phyloP scores from a whole-genome alignment of 92 coral and sea anemone species.

The Muricea muricata region DNA sequence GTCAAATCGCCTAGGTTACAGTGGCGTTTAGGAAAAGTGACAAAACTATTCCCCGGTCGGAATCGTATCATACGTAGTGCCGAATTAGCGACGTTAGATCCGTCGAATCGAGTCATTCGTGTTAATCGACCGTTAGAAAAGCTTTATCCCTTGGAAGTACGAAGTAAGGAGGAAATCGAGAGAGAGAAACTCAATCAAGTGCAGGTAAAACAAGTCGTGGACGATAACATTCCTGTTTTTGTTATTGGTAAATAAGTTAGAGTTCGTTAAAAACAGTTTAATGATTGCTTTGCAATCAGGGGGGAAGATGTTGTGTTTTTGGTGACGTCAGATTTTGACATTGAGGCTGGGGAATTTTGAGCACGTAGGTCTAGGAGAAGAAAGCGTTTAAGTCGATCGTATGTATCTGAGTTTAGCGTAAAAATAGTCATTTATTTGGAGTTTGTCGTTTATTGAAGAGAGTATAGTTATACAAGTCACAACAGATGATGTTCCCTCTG shows the following conservation, averaged over 20 bases:
- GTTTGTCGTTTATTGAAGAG: too few relatives aligned
- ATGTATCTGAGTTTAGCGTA: too few relatives aligned
- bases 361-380: too few relatives aligned
- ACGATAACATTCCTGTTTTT: neutral
- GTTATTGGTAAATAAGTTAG: neutral
- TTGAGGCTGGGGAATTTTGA: too few relatives aligned
- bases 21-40: conserved; percentile 12
- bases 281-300: conserved; percentile 14
- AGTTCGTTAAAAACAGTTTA: neutral
- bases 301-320: too few relatives aligned
- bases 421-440: too few relatives aligned
- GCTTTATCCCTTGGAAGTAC: neutral
- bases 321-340: too few relatives aligned
- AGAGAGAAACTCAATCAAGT: neutral
- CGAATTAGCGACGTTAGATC: neutral
- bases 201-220: neutral
- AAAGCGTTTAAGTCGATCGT: too few relatives aligned
- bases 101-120: neutral
- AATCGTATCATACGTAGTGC: neutral
- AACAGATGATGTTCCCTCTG: neutral
- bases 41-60: neutral
- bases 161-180: neutral
- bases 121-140: neutral
- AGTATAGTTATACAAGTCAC: neutral
- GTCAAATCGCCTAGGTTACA: conserved; percentile 2